Evolutionary conservation across 1,140 invertebrate genomes (phyloP).

Genomic region (Pseudachorutes palmiensis): DNA sequence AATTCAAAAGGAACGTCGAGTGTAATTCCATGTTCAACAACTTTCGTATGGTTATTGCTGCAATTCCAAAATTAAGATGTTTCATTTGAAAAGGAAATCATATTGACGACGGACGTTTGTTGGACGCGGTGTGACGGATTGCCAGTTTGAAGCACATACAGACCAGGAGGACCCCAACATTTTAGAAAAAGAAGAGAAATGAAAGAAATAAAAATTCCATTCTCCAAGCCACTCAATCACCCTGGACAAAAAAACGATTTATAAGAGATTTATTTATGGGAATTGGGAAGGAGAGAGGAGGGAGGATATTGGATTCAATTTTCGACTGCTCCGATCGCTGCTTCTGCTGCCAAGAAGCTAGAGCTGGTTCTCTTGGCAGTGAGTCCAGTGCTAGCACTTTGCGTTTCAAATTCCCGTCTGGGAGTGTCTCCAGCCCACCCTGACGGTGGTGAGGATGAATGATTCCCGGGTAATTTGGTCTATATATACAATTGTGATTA

Average conservation of each 20-base stretch:
- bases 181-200: neutral
- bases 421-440: neutral
- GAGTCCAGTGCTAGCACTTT: no score
- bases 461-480: neutral
- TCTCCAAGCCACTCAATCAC: conserved; percentile 7
- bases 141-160: neutral
- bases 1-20: no score
- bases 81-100: no score
- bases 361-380: neutral
- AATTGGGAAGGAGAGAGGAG: neutral
- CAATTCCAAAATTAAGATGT: no score
- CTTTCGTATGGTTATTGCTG: no score
- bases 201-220: conserved; percentile 10
- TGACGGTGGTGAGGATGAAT: neutral
- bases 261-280: conserved; percentile 12
- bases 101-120: no score
- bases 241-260: conserved; percentile 5
- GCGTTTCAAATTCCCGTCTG: neutral
- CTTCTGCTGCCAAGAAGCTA: neutral
- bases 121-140: neutral
- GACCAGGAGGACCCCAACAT: neutral
- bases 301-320: conserved; percentile 10
- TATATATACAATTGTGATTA: neutral
- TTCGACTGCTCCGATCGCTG: neutral
- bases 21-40: no score